Base-by-base conservation (phyloP, 2,797 vertebrate genomes). In the Silurus aristotelis region DNA sequence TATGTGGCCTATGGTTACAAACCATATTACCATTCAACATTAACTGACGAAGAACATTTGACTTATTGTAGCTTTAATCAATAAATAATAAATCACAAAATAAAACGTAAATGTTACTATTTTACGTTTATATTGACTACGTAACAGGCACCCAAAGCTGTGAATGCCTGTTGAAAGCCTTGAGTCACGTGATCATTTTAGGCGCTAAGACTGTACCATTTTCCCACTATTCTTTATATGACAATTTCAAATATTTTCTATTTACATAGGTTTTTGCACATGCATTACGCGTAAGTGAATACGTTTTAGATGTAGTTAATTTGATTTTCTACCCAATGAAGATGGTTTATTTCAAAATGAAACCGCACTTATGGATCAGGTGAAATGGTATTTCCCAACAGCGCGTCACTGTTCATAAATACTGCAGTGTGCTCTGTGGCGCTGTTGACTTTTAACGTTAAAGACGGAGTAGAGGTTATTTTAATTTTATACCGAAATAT, bases 401-500 rank as follows among this genome's bases (percentile, higher is more conserved):
- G 78, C 38, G 73, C 87, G 88, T 90, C 84, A 89, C 83, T 88
- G 89, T 87, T 91, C 84, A 90, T 87, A 87, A 91, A 84, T 89
- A 82, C 88, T 87, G 90, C 89, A 89, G 88, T 90, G 86, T 82
- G 82, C 56, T 79, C 56, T 25, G 63, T 70, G 84, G 67, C 85
- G 66, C 83, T 83, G 52, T 68, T 27, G 82, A 82, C 83, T 85
- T 93, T 95, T 93, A 92, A 90, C 89, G 55, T 83, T 84, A 81
- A 80, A 68, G 63, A 58, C 64, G 72, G 80, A 25, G 64, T 84
- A 66, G 82, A n/a, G 1, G 71, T 64, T 25, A 10, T 87, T 90
- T 90, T 90, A 88, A 86, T 71, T 38, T 71, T 48, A 61, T 60
- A 82, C 78, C 8, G 55, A 85, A 89, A 22, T 56, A 96, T 96